Evolutionary conservation across 1,140 invertebrate genomes (phyloP), one percentile per base, ranked within the genome.

Genomic region (Drosophila carrolli): DNA sequence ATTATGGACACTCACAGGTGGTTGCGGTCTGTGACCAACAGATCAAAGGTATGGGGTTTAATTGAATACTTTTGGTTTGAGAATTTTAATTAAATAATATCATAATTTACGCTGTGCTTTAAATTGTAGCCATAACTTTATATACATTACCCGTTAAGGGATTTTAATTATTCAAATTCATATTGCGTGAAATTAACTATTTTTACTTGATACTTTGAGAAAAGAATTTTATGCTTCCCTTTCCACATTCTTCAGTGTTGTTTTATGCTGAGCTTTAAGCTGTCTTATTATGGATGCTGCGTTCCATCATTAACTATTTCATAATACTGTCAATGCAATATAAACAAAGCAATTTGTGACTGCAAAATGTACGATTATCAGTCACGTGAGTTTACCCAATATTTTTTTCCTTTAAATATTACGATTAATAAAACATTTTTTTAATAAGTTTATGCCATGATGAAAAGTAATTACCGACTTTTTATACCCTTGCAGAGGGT

Each of bases 1-100:
- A 68, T 68, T 37, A 44, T 37, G 29, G 10, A 37, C 14, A 37
- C n/a, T 43, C 19, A 27, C 59, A 67, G 67, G 50, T 70, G 65
- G 37, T 23, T 70, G 50, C n/a, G 67, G 67, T 35, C 35, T 67
- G 47, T 38, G 38, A 41, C 32, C 40, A n/a, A 10, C 16, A 29
- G 19, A 32, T 63, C 40, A 59, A 23, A 38, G 6, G 38, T 57
- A 11, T 58, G 38, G 9, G 8, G 27, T 14, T 66, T 5, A 10
- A 23, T n/a, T 16, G 7, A 11, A 14, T 23, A 16, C n/a, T 10
- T 66, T 27, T 3, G n/a, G 8, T 40, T 40, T 9, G 7, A 1
- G 35, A 3, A 27, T n/a, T 48, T 48, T 40, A 46, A 16, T 23
- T 14, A 1, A 13, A 11, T 9, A 41, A 58, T 32, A 35, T 23